Evolutionary conservation across 2,888 invertebrate genomes (phyloP), one percentile per base, ranked within the genome.

Genomic region (Margaritifera margaritifera): DNA sequence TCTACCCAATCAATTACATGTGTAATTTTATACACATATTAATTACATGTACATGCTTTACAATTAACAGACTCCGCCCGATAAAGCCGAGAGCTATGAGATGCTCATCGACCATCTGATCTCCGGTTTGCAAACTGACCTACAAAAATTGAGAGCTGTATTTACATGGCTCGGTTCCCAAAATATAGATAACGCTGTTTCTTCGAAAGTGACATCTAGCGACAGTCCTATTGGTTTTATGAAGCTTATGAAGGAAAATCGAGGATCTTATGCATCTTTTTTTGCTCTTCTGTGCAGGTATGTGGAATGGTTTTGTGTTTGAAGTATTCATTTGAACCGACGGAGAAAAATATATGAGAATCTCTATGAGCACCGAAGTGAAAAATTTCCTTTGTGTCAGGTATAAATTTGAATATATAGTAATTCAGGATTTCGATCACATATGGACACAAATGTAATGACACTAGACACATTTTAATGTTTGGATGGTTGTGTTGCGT

Each of bases 261-360:
- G 69, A 31, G 74, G 72, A 18, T 67, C 71, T 0, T 73, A 80
- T 65, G 59, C 77, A 0, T 69, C 76, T 6, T 74, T 77, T 64
- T 77, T 78, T 64, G 71, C 79, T 18, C 25, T 78, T 1, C 63
- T 80, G n/a, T 80, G 79, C 52, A 55, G 79, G 79, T 80, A 64
- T 59, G 68, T 57, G 24, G 8, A 25, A 15, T 3, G 11, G 11
- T 42, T 15, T 42, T 2, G 15, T 42, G 42, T 42, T 42, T 11
- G 15, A 42, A 15, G 15, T 42, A 42, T 15, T 42, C 15, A 42
- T 42, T 42, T 42, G 15, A 42, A 42, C 11, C 15, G 2, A 42
- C 15, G 2, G 15, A 11, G 15, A 15, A 15, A 42, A 42, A 15
- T 11, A 15, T 27, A 27, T 27, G 2, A 2, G 27, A 5, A 4